A percentile compares a stretch with the other conserved stretches of the same genome.
Evolutionary conservation across 2,797 vertebrate species (phyloP).

Genomic region (Clamator glandarius): DNA sequence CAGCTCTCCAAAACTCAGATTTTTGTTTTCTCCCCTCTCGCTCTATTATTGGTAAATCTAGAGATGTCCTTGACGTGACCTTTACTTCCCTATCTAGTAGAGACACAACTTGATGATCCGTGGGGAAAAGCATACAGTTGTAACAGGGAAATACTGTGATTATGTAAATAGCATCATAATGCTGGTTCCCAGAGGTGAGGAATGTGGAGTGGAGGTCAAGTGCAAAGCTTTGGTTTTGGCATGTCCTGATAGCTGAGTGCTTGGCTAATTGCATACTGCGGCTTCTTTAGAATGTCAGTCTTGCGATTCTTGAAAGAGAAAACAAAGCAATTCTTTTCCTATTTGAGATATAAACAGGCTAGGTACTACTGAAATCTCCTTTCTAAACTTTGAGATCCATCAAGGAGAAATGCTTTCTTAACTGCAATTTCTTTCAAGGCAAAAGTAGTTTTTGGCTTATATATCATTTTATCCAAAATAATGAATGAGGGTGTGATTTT

Average conservation of each 20-base stretch:
- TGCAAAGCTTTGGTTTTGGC: conserved; percentile 49
- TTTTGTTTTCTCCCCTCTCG: neutral
- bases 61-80: neutral
- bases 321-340: neutral
- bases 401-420: neutral
- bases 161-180: neutral
- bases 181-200: conserved; percentile 21
- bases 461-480: neutral
- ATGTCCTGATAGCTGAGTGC: neutral
- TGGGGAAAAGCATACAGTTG: neutral
- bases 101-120: neutral
- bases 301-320: neutral
- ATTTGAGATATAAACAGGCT: neutral
- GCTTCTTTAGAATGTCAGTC: conserved; percentile 5
- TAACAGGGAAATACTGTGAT: conserved; percentile 13
- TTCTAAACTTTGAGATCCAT: neutral
- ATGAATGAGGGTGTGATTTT: neutral
- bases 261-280: neutral
- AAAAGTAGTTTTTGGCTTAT: neutral
- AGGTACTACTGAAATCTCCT: neutral
- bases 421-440: neutral
- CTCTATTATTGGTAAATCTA: neutral
- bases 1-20: neutral
- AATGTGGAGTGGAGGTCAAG: neutral
- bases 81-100: neutral